phyloP scores from a whole-genome alignment of 2,797 vertebrate species.

The Scomberomorus guttatus region DNA sequence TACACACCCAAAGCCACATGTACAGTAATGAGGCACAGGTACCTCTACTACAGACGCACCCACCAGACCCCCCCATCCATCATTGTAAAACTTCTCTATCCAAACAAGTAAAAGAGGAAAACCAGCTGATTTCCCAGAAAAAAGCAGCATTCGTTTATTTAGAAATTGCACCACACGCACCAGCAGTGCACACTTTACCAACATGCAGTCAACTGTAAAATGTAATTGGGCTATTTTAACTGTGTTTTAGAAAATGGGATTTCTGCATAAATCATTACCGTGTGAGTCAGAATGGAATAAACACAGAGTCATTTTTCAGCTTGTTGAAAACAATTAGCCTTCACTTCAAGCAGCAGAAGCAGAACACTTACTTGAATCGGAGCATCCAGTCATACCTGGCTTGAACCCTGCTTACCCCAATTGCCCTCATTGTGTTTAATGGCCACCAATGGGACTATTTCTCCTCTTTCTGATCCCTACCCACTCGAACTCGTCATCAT shows the following conservation, averaged over 20 bases:
- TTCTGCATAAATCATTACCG: conserved; percentile 60
- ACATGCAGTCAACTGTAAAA: conserved; percentile 18
- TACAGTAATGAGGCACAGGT: conserved; percentile 17
- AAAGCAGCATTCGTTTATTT: conserved; percentile 18
- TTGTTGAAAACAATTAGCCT: conserved; percentile 43
- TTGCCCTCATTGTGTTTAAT: conserved; percentile 64
- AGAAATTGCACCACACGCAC: conserved; percentile 21
- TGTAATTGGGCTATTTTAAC: conserved; percentile 54
- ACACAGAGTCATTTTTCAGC: conserved; percentile 19
- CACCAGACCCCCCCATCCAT: conserved; percentile 3
- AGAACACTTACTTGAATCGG: conserved; percentile 25
- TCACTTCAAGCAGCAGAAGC: conserved; percentile 25
- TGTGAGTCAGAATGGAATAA: conserved; percentile 54
- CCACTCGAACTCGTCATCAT: conserved; percentile 42
- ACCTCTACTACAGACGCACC: conserved; percentile 9
- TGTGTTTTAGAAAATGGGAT: conserved; percentile 45
- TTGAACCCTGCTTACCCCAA: conserved; percentile 44
- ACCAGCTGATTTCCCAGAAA: conserved; percentile 47
- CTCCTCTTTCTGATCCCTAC: conserved; percentile 49
- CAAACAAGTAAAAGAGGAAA: conserved; percentile 30
- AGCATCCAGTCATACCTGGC: conserved; percentile 55
- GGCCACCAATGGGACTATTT: conserved; percentile 42
- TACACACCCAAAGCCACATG: too few species aligned
- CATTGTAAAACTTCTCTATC: conserved; percentile 12
- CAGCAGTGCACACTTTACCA: neutral